Evolutionary conservation across 2,888 invertebrate genomes (phyloP), one percentile per base, ranked within the genome.

Genomic region (Bursaphelenchus okinawaensis): DNA sequence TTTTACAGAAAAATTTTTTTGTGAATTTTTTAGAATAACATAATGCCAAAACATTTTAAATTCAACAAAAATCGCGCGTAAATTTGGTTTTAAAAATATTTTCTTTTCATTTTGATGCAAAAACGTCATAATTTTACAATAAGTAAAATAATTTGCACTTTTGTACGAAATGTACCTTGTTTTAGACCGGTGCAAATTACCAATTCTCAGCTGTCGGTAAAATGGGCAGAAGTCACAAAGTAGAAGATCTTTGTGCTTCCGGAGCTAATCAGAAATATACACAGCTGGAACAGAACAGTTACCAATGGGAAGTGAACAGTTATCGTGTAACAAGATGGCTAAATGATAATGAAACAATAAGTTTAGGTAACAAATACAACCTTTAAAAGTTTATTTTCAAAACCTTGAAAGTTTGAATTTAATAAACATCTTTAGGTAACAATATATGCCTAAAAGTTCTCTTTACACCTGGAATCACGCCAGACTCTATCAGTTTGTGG

Each of bases 141-240:
- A n/a, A n/a, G n/a, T n/a, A n/a, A n/a, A n/a, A n/a, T n/a, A n/a
- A n/a, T n/a, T n/a, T n/a, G 16, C 40, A 40, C 1, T n/a, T 40
- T 40, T 3, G 16, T 0, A n/a, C 2, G 9, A 22, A 59, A 59
- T 62, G 19, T 62, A n/a, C n/a, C n/a, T n/a, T n/a, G n/a, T 59
- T 58, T 52, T 9, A 66, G 67, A 67, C 67, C 8, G 66, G 67
- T n/a, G 67, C 65, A 2, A 67, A 67, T 40, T 66, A 59, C 26
- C 58, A 55, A n/a, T 67, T 67, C 52, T 60, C 60, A 7, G 55
- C 67, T 19, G 59, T 52, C 7, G 67, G 67, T 12, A 67, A 67
- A 58, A 51, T 58, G 40, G 67, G 67, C 9, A 65, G 54, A 58
- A 57, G 55, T 12, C 67, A 66, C 52, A 52, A 57, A 28, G 58